phyloP scores from a whole-genome alignment of 35 echinoderm and acorn worm species.

The Ophiothrix spiculata region DNA sequence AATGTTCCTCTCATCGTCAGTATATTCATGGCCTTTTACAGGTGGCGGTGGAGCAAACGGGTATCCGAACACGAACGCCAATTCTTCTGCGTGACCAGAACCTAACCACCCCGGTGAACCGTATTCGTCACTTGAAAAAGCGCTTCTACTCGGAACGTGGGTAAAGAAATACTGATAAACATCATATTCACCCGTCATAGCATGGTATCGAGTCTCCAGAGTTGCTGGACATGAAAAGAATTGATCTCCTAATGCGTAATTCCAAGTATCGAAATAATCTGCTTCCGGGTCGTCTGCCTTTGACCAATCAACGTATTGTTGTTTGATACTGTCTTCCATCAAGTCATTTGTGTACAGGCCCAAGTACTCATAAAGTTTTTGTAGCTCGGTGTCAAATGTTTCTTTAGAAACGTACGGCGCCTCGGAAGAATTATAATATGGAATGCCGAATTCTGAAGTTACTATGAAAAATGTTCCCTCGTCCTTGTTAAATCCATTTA shows the following conservation, averaged over 20 bases:
- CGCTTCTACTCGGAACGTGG: not conserved
- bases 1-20: not conserved
- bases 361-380: not conserved
- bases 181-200: conserved; percentile 25
- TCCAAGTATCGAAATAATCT: conserved; percentile 40
- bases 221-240: not conserved
- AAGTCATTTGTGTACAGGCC: conserved; percentile 1
- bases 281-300: conserved; percentile 42
- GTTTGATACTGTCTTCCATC: conserved; percentile 33
- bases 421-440: not conserved
- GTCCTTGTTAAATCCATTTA: not conserved
- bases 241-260: not conserved
- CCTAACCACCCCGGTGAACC: conserved; percentile 62
- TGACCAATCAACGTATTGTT: conserved; percentile 74
- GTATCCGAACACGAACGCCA: conserved; percentile 65
- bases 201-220: not conserved
- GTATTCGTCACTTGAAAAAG: not conserved
- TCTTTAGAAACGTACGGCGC: not conserved
- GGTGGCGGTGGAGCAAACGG: not conserved
- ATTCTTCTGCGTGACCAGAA: conserved; percentile 70
- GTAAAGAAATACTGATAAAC: not conserved
- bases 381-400: not conserved
- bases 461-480: not conserved
- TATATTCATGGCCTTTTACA: not conserved
- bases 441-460: not conserved